Base-by-base conservation (phyloP, 2,888 invertebrate genomes). In the Acanthosoma haemorrhoidale region DNA sequence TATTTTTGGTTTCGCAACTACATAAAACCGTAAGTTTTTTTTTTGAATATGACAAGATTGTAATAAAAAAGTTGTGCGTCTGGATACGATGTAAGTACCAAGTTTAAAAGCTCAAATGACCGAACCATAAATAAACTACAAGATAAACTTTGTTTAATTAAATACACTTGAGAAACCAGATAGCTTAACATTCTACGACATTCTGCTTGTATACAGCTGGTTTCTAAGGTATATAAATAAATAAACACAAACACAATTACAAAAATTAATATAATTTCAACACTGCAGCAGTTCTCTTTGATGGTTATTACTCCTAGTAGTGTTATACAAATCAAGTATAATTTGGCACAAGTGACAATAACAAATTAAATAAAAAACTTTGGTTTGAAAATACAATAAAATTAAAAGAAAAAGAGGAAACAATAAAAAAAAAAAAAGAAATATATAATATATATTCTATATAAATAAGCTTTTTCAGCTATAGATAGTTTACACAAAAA, bases 261-360 rank as follows among this genome's bases (percentile, higher is more conserved):
- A 51, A 25, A 51, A 51, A 51, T 51, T 51, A 51, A 51, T 51
- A 51, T 51, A 51, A 51, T 51, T 51, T 51, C 51, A 51, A 51
- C 51, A 25, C 25, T 51, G 51, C 29, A 25, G 29, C 29, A 51
- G 21, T 51, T 51, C 51, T 51, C n/a, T 51, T 25, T 25, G 25
- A 51, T 25, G 21, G n/a, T n/a, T n/a, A 43, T 41, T 18, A 43
- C 21, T 51, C 25, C 51, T 25, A 6, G n/a, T n/a, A n/a, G 13
- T 25, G 25, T 51, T 51, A 25, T 25, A 51, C 51, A 51, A 51
- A 51, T 51, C 5, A 64, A 16, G 29, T 18, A 21, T 41, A 64
- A n/a, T 64, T 64, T 64, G 64, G 64, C 64, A 64, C 64, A 64
- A 51, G 51, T 51, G 64, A 25, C 25, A 61, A 36, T 21, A 25